Percentiles rank a stretch among this genome's conserved stretches.
These are phyloP conservation scores for Parotia lawesii DNA, from an alignment of 2,113 vertebrate genomes.

Conservation along the genomic window DNA sequence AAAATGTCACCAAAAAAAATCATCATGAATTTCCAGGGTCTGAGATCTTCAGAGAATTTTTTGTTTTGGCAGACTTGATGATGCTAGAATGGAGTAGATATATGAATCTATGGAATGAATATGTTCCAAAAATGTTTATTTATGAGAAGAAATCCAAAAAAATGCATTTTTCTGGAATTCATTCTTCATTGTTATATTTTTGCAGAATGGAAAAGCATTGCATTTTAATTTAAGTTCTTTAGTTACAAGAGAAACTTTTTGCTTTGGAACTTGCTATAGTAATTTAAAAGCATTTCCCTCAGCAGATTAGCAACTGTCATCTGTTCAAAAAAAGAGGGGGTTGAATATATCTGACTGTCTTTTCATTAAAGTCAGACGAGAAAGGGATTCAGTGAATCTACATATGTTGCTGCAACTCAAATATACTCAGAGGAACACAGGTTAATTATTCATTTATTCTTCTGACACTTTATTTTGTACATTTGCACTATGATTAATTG, in stretches of 20 bases:
- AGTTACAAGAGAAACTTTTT: neutral
- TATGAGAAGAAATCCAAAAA: neutral
- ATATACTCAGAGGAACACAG: neutral
- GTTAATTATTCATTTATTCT: constrained; percentile 36
- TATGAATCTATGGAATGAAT: neutral
- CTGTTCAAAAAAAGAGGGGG: neutral
- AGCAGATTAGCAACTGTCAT: neutral
- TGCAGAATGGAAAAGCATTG: neutral
- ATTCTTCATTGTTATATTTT: neutral
- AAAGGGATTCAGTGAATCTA: neutral
- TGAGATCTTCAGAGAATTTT: neutral
- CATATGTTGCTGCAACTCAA: neutral
- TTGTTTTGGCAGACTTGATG: neutral
- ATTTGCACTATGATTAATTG: constrained; percentile 14
- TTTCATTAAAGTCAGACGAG: constrained; percentile 18
- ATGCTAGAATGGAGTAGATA: neutral
- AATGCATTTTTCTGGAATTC: neutral
- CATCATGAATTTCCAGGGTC: neutral
- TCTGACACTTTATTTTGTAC: neutral
- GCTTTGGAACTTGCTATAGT: neutral
- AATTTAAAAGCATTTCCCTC: neutral
- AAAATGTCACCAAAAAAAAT: neutral
- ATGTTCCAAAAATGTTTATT: neutral
- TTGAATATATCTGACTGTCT: neutral
- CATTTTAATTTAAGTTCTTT: neutral